Evolutionary conservation across 2,888 invertebrate species (phyloP).

Genomic region (Drosophila phalerata): DNA sequence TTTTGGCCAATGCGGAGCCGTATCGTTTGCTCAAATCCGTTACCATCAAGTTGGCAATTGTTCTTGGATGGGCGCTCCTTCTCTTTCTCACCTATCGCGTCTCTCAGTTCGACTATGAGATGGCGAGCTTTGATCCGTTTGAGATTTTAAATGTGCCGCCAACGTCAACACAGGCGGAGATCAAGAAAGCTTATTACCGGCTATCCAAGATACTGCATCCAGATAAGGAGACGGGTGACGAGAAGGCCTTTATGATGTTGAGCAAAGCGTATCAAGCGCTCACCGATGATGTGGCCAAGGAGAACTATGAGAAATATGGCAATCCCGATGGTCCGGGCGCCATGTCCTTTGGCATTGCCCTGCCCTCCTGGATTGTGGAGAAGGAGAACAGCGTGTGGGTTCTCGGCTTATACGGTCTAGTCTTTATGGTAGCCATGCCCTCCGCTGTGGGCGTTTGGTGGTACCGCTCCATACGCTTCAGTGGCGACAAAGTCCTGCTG

Average conservation of each 20-base stretch:
- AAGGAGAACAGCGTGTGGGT: conserved; percentile 99
- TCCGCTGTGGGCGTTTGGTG: conserved; percentile 98
- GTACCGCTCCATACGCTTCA: conserved; percentile 98
- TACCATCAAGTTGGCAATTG: conserved; percentile 91
- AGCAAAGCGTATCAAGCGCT: conserved; percentile 97
- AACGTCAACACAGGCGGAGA: conserved; percentile 94
- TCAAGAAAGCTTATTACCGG: conserved; percentile 98
- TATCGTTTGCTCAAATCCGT: conserved; percentile 94
- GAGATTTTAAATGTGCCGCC: conserved; percentile 96
- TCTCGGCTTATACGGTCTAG: conserved; percentile 95
- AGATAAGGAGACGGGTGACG: conserved; percentile 98
- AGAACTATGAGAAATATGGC: conserved; percentile 99
- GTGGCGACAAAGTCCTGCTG: conserved; percentile 97
- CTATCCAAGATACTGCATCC: conserved; percentile 98
- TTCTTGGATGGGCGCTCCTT: conserved; percentile 93
- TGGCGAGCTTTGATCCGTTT: conserved; percentile 99
- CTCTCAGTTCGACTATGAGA: conserved; percentile 98
- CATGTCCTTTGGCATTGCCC: conserved; percentile 99
- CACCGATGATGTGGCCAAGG: conserved; percentile 98
- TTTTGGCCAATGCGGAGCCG: conserved; percentile 94
- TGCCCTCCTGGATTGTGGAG: conserved; percentile 99
- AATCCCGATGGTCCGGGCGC: conserved; percentile 99
- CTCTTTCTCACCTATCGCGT: conserved; percentile 95
- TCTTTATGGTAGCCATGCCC: conserved; percentile 99
- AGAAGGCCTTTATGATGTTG: conserved; percentile 98